Percentiles rank a stretch among this genome's conserved stretches.
phyloP scores from a whole-genome alignment of 1,140 invertebrate species.

The Cotesia typhae region DNA sequence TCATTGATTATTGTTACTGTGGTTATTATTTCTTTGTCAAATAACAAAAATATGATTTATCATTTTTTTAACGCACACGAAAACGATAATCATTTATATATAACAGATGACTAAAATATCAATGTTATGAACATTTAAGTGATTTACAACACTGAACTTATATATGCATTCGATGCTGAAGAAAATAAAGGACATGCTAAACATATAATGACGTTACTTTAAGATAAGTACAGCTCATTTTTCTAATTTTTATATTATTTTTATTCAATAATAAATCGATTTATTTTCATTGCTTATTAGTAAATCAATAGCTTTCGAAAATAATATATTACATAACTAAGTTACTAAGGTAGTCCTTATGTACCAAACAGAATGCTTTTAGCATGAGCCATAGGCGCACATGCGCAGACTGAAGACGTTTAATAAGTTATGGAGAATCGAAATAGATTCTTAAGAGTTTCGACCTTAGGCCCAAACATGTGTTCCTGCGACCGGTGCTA shows the following conservation, averaged over 20 bases:
- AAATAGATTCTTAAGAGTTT: too few species aligned
- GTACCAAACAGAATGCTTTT: too few species aligned
- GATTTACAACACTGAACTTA: constrained; percentile 33
- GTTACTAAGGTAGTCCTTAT: too few species aligned
- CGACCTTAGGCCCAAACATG: too few species aligned
- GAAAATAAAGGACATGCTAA: constrained; percentile 58
- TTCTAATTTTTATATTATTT: neutral
- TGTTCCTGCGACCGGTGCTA: too few species aligned
- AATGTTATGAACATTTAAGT: constrained; percentile 47
- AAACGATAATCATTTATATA: constrained; percentile 46
- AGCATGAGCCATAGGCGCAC: too few species aligned
- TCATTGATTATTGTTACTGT: constrained; percentile 17
- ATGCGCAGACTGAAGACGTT: too few species aligned
- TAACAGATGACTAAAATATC: constrained; percentile 60
- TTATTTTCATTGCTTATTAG: neutral
- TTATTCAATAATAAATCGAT: neutral
- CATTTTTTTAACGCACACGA: constrained; percentile 40
- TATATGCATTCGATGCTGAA: constrained; percentile 49
- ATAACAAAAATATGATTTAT: constrained; percentile 19
- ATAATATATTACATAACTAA: too few species aligned
- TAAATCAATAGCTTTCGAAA: too few species aligned
- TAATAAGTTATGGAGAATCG: too few species aligned
- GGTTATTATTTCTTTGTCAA: constrained; percentile 18
- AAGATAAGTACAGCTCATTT: constrained; percentile 56
- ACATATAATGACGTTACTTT: constrained; percentile 46